Base-by-base conservation (phyloP, 2,797 vertebrate species). In the Diplodus puntazzo region DNA sequence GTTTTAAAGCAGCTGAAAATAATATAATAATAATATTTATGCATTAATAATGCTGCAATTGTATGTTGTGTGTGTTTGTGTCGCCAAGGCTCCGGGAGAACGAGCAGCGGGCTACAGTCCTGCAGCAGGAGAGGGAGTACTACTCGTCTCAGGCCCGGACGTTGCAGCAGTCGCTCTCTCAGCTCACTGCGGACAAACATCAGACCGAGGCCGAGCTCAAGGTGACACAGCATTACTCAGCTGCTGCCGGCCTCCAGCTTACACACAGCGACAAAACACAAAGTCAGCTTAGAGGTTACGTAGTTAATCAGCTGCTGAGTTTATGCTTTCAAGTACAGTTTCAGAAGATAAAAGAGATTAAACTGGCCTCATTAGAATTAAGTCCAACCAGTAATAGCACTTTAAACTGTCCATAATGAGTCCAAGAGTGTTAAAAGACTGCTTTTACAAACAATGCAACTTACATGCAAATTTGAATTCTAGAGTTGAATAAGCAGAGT, bases 151-250 rank as follows among this genome's bases (percentile, higher is more conserved):
- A 99, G 92, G 96, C 98, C 0, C 93, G 86, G 73, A 94, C 95
- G 0, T 95, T 99, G 91, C 97, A 99, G 95, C 96, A 96, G 91
- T 99, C 98, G 0, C 96, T 99, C 59, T 95, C 90, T 1, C 97
- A 99, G 93, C 97, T 99, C 90, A 96, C 96, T 0, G 96, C 92
- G 0, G 97, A 99, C 94, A 99, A 99, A 80, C 96, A 95, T 91
- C 97, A 99, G 92, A 96, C 97, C 0, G 98, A 99, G 89, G 95
- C 90, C 18, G 98, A 98, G 89, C 97, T 99, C 75, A 97, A 98
- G 98, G 98, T 99, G 92, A 75, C 69, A 1, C 43, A 6, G 48
- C 46, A 0, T 50, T 62, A 82, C 62, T 70, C 82, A 39, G 71
- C 69, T n/a, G 39, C 34, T 64, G 20, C 39, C 64, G 39, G 69